Percentiles rank a stretch among this genome's conserved stretches.
phyloP scores from a whole-genome alignment of 2,113 vertebrate genomes.

The Spermophilus dauricus region DNA sequence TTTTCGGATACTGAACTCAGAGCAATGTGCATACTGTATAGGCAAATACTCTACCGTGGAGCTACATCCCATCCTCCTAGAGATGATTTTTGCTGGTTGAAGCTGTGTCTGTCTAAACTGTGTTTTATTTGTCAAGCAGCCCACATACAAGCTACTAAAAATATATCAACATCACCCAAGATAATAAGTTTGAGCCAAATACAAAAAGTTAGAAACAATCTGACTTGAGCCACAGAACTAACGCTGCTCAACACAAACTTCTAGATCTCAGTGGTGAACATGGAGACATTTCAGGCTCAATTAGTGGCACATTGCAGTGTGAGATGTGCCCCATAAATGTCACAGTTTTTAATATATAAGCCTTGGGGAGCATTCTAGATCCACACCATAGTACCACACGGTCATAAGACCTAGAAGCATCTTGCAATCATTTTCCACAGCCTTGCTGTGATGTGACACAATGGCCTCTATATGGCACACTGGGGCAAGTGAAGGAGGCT shows the following conservation, averaged over 20 bases:
- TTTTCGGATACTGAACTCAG: not conserved
- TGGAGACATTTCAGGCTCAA: not conserved
- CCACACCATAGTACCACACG: not conserved
- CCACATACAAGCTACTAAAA: not conserved
- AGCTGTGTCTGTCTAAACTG: not conserved
- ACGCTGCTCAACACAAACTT: not conserved
- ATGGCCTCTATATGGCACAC: not conserved
- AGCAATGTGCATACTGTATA: not conserved
- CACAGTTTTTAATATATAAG: not conserved
- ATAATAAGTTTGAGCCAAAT: slow-evolving; percentile 10
- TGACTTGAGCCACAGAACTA: not conserved
- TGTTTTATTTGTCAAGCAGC: slow-evolving; percentile 32
- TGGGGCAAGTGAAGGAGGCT: not conserved
- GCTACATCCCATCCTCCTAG: not conserved
- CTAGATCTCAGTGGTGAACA: not conserved
- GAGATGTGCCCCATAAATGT: not conserved
- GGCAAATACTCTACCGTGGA: not conserved
- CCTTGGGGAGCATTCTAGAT: not conserved
- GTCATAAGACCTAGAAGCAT: not conserved
- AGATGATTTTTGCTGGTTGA: not conserved
- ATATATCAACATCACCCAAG: not conserved
- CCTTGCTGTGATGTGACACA: accelerated
- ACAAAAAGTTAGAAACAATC: not conserved
- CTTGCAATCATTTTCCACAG: not conserved
- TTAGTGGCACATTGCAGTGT: not conserved